A percentile compares a stretch with the other conserved stretches of the same genome.
phyloP scores from a whole-genome alignment of 2,888 invertebrate genomes.

The Hydropsyche betteni region DNA sequence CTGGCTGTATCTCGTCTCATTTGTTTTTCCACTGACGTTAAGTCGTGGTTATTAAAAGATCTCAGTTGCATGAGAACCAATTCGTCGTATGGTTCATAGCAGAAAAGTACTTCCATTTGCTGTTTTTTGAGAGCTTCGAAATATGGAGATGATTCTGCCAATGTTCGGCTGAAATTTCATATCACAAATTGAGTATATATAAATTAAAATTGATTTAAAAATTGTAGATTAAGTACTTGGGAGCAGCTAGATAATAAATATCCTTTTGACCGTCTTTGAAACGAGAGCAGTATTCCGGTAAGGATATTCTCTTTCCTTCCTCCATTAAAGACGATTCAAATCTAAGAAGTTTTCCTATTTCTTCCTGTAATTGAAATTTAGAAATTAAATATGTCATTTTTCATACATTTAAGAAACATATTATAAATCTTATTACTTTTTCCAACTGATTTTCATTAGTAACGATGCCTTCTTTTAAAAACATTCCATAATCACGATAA shows the following conservation, averaged over 20 bases:
- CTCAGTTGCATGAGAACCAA: constrained; percentile 89
- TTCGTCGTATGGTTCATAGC: constrained; percentile 98
- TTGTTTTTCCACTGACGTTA: constrained; percentile 94
- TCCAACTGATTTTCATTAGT: constrained; percentile 81
- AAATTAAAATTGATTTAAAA: neutral
- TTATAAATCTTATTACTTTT: constrained; percentile 67
- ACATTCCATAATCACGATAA: constrained; percentile 91
- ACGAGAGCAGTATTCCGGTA: constrained; percentile 81
- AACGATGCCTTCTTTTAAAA: constrained; percentile 95
- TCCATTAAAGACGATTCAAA: constrained; percentile 89
- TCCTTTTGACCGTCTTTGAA: constrained; percentile 83
- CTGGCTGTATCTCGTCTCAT: constrained; percentile 77
- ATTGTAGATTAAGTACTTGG: constrained; percentile 70
- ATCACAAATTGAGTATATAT: neutral
- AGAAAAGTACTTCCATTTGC: constrained; percentile 91
- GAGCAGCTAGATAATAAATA: constrained; percentile 93
- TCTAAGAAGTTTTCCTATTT: constrained; percentile 86
- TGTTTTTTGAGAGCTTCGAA: constrained; percentile 90
- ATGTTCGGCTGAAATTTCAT: constrained; percentile 74
- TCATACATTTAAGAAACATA: neutral
- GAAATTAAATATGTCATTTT: constrained; percentile 40
- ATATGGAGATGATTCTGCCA: constrained; percentile 95
- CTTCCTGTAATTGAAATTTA: constrained; percentile 71
- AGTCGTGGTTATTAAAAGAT: constrained; percentile 77
- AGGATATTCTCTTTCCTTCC: constrained; percentile 75